Percentiles rank a stretch among this genome's conserved stretches.
Conservation (phyloP, 2,113 vertebrate species). For the Ceyx cyanopectus region DNA sequence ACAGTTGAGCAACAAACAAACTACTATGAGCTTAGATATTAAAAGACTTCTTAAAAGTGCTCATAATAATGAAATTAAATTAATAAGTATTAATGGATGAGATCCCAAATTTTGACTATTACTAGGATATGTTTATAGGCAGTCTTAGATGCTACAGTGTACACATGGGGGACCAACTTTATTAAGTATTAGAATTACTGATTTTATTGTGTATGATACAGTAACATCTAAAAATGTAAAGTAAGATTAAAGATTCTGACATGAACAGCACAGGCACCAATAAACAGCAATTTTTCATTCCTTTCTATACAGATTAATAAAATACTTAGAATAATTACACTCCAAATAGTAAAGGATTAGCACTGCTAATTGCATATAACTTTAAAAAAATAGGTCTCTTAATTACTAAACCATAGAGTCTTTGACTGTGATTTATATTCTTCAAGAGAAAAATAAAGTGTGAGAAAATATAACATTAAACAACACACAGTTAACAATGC, state of each 20-base stretch:
- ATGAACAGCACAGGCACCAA: neutral
- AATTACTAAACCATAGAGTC: slow-evolving; percentile 66
- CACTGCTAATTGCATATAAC: slow-evolving; percentile 61
- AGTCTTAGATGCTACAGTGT: neutral
- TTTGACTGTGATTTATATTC: slow-evolving; percentile 64
- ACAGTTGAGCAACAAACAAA: neutral
- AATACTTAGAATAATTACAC: slow-evolving; percentile 61
- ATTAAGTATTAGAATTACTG: neutral
- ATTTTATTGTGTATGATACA: neutral
- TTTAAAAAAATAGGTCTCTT: slow-evolving; percentile 53
- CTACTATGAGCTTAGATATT: neutral
- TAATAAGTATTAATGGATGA: neutral
- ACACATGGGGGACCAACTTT: neutral
- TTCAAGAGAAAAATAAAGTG: slow-evolving; percentile 52
- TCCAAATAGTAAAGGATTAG: slow-evolving; percentile 60
- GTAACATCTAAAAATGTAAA: slow-evolving; percentile 20
- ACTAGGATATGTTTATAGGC: neutral
- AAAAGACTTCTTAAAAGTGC: neutral
- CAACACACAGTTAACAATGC: slow-evolving; percentile 75
- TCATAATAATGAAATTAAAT: neutral
- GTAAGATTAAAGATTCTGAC: slow-evolving; percentile 45
- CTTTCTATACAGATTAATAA: slow-evolving; percentile 35
- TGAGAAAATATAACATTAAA: slow-evolving; percentile 55
- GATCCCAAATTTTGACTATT: neutral
- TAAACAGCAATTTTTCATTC: slow-evolving; percentile 22